Evolutionary conservation across 2,797 vertebrate genomes (phyloP).

Genomic region (Salarias fasciatus): DNA sequence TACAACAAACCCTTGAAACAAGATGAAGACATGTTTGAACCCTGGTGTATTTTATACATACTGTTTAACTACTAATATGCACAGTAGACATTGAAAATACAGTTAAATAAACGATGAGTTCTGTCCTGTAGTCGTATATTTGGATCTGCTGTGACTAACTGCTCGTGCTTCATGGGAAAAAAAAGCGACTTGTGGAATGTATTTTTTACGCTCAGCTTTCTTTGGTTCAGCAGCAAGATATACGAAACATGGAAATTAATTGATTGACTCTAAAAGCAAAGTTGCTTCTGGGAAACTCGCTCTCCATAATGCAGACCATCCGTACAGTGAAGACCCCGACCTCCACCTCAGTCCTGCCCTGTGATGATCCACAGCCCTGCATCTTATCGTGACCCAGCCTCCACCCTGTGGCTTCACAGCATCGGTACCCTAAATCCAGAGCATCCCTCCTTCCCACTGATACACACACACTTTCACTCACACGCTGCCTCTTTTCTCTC

Average conservation of each 20-base stretch:
- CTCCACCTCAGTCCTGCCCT: constrained; percentile 1
- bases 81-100: no score
- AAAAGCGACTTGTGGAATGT: no score
- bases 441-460: neutral
- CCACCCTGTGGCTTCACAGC: constrained; percentile 11
- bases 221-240: no score
- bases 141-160: no score
- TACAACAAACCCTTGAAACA: no score
- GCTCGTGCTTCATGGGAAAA: no score
- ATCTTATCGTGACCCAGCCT: constrained; percentile 13
- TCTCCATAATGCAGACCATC: constrained; percentile 21
- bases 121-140: no score
- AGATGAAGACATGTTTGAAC: no score
- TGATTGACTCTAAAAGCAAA: constrained; percentile 2
- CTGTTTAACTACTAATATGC: no score
- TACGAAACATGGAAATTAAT: neutral
- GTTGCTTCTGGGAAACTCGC: constrained; percentile 74
- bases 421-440: constrained; percentile 3
- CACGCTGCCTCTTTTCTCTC: constrained; percentile 15
- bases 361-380: constrained; percentile 24
- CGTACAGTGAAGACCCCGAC: constrained; percentile 29
- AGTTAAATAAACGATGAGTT: no score
- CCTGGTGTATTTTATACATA: no score
- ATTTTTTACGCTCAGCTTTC: no score
- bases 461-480: neutral